Evolutionary conservation across 2,888 invertebrate species (phyloP), one percentile per base, ranked within the genome.

Genomic region (Flexamia atlantica): DNA sequence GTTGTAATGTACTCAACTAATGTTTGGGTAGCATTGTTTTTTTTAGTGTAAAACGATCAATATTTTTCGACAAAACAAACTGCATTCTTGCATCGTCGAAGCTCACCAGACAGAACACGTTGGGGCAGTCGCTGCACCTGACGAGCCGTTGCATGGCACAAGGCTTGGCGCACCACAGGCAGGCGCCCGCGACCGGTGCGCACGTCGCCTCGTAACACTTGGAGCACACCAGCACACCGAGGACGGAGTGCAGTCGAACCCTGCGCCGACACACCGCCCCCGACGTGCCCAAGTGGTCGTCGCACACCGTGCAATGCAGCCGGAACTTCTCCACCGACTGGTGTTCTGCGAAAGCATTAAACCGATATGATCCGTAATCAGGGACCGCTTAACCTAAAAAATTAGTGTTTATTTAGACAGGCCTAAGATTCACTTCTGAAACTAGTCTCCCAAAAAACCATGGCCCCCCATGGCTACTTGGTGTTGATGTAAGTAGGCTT

Each of bases 271-370:
- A 28, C 9, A 9, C 20, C 0, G 7, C 4, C 2, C 53, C 36
- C 0, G 53, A 57, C 25, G 53, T 79, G n/a, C 79, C 79, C 5
- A 79, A 32, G 36, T 79, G 79, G 9, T 32, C 28, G 36, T 79
- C 79, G 32, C 79, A 79, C 50, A 79, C 79, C 4, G 79, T 79
- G 25, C 79, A 79, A 23, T 79, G 79, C 57, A 79, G 57, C 1
- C 79, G 79, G 25, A 79, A 79, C 79, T 79, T 79, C 57, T 79
- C 79, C 7, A 79, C 20, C n/a, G 14, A 57, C 5, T 12, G 1
- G 57, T 79, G 79, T 32, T 79, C 79, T 79, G 32, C 28, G 50
- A 20, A n/a, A n/a, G n/a, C n/a, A n/a, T n/a, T n/a, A n/a, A n/a
- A n/a, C n/a, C n/a, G n/a, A n/a, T n/a, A n/a, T n/a, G n/a, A n/a